phyloP scores from a whole-genome alignment of 2,888 invertebrate species.

The Muscina levida region DNA sequence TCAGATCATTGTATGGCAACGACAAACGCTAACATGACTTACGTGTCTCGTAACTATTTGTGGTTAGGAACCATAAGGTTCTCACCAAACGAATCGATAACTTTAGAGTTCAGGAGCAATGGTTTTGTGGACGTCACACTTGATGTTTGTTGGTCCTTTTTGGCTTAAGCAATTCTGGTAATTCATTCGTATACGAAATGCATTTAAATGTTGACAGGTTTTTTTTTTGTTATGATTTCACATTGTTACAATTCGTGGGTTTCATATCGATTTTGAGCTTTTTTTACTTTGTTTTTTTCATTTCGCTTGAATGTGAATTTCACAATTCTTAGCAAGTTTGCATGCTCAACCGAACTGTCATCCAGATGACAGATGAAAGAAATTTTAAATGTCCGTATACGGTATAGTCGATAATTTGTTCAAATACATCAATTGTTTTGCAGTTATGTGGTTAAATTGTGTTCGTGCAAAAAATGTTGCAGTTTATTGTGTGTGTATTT shows the following conservation, averaged over 20 bases:
- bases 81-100: slow-evolving; percentile 41
- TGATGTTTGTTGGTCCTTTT: slow-evolving; percentile 17
- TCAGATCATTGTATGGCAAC: slow-evolving; percentile 57
- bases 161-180: slow-evolving; percentile 46
- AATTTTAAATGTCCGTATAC: slow-evolving; percentile 57
- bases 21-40: slow-evolving; percentile 32
- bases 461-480: slow-evolving; percentile 49
- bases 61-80: slow-evolving; percentile 61
- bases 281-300: slow-evolving; percentile 31
- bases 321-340: slow-evolving; percentile 54
- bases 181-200: slow-evolving; percentile 30
- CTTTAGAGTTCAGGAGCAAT: not conserved
- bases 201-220: slow-evolving; percentile 63
- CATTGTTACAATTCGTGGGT: slow-evolving; percentile 53
- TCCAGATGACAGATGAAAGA: slow-evolving; percentile 65
- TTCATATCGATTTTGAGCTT: slow-evolving; percentile 9
- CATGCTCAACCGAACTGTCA: slow-evolving; percentile 65
- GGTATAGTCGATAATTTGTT: slow-evolving; percentile 57
- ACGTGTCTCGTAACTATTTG: slow-evolving; percentile 51
- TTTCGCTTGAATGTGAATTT: slow-evolving; percentile 15
- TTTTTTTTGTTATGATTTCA: slow-evolving; percentile 63
- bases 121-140: not conserved
- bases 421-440: slow-evolving; percentile 58
- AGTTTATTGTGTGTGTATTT: slow-evolving; percentile 15
- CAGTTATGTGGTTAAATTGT: slow-evolving; percentile 34